Percentiles rank a stretch among this genome's conserved stretches.
Conservation (phyloP, 2,888 invertebrate species). For the Zele albiditarsus region DNA sequence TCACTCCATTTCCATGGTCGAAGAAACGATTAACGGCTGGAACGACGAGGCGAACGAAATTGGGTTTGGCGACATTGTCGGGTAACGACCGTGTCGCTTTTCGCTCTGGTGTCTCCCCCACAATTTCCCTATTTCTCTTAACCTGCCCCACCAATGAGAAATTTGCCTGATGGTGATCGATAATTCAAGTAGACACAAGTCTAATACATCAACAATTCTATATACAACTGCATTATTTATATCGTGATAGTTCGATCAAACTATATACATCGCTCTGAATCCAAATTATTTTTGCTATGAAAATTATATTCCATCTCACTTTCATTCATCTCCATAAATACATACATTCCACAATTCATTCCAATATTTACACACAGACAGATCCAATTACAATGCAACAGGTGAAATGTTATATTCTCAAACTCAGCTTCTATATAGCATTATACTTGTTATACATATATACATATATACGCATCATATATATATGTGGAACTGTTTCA, state of each 20-base stretch:
- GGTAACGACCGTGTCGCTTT: slow-evolving; percentile 35
- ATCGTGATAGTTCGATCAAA: not conserved
- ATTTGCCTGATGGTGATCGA: slow-evolving; percentile 47
- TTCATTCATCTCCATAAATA: slow-evolving; percentile 9
- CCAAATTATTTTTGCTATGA: not conserved
- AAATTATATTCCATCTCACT: not conserved
- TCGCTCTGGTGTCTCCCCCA: slow-evolving; percentile 14
- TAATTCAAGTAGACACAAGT: slow-evolving; percentile 40
- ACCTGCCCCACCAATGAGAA: slow-evolving; percentile 29
- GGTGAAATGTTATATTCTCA: slow-evolving; percentile 17
- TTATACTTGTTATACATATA: slow-evolving; percentile 1
- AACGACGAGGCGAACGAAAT: slow-evolving; percentile 45
- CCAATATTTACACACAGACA: not conserved
- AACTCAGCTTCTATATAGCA: not conserved
- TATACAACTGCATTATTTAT: slow-evolving; percentile 1
- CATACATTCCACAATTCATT: slow-evolving; percentile 1
- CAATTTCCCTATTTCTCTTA: slow-evolving; percentile 19
- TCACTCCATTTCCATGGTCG: slow-evolving; percentile 37
- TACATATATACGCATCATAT: not conserved
- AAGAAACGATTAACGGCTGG: slow-evolving; percentile 48
- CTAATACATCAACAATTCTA: not conserved
- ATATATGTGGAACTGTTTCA: not conserved
- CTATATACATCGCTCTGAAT: not conserved
- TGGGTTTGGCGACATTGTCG: slow-evolving; percentile 45
- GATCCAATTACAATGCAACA: slow-evolving; percentile 31